Percentiles rank a stretch among this genome's conserved stretches.
Conservation (phyloP, 2,113 vertebrate species). For the Serilophus lunatus region DNA sequence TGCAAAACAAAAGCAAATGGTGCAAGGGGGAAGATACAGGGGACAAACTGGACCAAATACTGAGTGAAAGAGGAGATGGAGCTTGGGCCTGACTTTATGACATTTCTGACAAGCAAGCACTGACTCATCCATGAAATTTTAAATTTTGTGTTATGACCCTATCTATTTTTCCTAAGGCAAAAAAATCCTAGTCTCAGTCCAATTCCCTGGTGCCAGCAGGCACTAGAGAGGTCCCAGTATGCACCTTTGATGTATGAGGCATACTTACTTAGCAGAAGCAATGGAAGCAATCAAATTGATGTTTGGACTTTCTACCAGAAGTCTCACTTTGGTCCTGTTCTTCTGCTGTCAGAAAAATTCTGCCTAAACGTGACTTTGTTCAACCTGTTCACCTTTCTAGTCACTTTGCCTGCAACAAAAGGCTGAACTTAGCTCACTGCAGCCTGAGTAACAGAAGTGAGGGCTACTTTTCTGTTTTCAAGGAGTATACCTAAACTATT, state of each 20-base stretch:
- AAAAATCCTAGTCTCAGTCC: background rate
- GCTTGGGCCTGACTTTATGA: background rate
- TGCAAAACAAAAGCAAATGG: background rate
- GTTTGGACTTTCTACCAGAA: background rate
- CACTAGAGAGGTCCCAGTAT: background rate
- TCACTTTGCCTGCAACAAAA: background rate
- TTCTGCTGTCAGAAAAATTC: background rate
- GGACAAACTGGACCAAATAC: background rate
- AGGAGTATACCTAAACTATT: background rate
- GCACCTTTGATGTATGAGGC: background rate
- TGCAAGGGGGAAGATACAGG: background rate
- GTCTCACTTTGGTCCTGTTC: background rate
- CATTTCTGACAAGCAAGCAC: background rate
- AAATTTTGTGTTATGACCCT: accelerated
- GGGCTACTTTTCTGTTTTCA: background rate
- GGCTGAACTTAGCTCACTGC: background rate
- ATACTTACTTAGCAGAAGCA: background rate
- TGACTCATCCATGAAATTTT: background rate
- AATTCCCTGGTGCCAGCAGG: background rate
- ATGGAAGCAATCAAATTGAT: background rate
- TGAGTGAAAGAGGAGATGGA: background rate
- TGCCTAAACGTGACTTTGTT: background rate
- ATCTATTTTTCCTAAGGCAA: background rate
- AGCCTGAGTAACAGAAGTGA: background rate
- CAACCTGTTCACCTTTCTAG: background rate